Evolutionary conservation across 2,113 vertebrate species (phyloP), one percentile per base, ranked within the genome.

Genomic region (Cervus canadensis): DNA sequence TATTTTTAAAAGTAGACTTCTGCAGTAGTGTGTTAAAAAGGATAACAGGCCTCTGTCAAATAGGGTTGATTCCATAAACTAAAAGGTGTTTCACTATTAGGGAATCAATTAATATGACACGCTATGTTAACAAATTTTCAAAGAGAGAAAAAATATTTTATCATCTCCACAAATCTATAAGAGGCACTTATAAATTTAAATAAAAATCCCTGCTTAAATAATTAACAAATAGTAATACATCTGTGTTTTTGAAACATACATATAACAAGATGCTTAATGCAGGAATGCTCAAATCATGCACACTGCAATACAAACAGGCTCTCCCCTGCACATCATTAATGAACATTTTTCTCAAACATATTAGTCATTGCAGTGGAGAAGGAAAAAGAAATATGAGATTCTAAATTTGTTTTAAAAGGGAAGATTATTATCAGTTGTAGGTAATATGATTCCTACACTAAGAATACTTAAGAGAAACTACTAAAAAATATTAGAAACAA

Each of bases 121-220:
- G 62, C 15, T 82, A 74, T 87, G 50, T 96, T 78, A 85, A 87
- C 67, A 96, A 94, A 94, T 57, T n/a, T 64, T 85, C 28, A 40
- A 43, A 84, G 74, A 52, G 59, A 89, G 94, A 89, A 91, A 52
- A 95, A 93, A 60, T 81, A 74, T 84, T 64, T 81, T 85, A 88
- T 91, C 91, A 15, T 92, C 52, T 87, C 48, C 88, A 91, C 54
- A 93, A 81, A 97, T 82, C 64, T 91, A 23, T 48, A 95, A 90
- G 89, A 95, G 91, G 81, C 89, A 79, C 87, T 76, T 85, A 83
- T 17, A 67, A 78, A 94, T 93, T 91, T 88, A 96, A 97, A 97
- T 85, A 88, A 45, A 78, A 67, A 94, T 87, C 54, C 54, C 81
- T 79, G 95, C 91, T 91, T 59, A 92, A 95, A 98, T 85, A 83